Evolutionary conservation across 2,797 vertebrate species (phyloP).

Genomic region (Cossypha dichroa): DNA sequence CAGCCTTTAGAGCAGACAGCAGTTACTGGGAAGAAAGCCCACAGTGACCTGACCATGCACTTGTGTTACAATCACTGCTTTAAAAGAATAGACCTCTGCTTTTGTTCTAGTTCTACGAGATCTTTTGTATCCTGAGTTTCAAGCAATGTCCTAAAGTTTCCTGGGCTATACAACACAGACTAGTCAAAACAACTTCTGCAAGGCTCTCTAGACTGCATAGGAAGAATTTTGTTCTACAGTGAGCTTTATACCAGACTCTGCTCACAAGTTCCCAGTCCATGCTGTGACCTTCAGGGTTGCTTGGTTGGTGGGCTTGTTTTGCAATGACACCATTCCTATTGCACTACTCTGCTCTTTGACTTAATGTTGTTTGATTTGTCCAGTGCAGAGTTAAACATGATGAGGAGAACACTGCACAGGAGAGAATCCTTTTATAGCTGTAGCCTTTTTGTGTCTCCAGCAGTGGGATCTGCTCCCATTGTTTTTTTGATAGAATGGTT

Average conservation of each 20-base stretch:
- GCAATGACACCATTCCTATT: fast-evolving
- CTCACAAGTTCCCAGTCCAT: background rate
- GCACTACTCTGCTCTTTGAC: background rate
- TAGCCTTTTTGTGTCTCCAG: background rate
- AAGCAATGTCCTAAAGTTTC: background rate
- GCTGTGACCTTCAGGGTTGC: background rate
- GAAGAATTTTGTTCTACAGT: background rate
- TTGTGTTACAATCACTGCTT: background rate
- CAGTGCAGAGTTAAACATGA: background rate
- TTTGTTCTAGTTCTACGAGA: background rate
- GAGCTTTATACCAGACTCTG: background rate
- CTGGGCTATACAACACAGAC: background rate
- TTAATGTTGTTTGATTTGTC: background rate
- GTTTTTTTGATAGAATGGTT: background rate
- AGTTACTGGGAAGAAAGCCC: background rate
- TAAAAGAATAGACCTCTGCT: background rate
- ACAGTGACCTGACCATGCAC: background rate
- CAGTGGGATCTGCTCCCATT: background rate
- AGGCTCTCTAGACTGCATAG: background rate
- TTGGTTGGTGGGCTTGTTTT: background rate
- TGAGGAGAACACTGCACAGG: background rate
- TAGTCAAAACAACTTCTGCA: background rate
- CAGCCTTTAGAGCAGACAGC: background rate
- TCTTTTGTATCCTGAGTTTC: background rate
- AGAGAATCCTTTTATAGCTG: background rate